These are phyloP conservation scores for Brachyrhaphis roseni DNA, from an alignment of 2,797 vertebrate species.

Conservation along the genomic window DNA sequence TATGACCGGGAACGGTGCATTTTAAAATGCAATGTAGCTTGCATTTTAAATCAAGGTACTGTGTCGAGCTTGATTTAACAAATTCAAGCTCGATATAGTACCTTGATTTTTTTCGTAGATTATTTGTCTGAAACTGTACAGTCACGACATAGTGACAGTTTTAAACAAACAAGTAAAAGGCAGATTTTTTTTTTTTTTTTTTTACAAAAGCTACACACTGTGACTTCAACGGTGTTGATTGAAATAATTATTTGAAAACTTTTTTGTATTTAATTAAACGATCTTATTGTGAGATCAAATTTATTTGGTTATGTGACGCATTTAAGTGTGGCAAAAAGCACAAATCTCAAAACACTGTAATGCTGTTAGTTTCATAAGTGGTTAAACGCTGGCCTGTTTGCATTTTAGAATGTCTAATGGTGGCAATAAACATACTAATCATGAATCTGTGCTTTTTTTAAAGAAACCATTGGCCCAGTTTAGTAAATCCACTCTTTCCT, in stretches of 20 bases:
- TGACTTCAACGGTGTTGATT: not conserved
- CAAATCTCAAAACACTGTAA: not conserved
- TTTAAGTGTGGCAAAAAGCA: not conserved
- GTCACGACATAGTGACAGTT: too few relatives aligned
- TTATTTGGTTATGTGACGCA: not conserved
- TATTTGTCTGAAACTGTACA: too few relatives aligned
- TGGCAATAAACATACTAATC: not conserved
- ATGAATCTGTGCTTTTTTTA: not conserved
- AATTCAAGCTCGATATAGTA: too few relatives aligned
- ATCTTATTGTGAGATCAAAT: not conserved
- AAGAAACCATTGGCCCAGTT: not conserved
- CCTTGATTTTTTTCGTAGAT: too few relatives aligned
- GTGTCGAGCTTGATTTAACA: too few relatives aligned
- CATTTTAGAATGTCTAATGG: not conserved
- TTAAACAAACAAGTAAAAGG: too few relatives aligned
- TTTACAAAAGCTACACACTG: too few relatives aligned
- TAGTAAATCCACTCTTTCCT: not conserved
- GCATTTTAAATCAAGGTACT: too few relatives aligned
- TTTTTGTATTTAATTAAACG: not conserved
- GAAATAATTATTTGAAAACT: not conserved
- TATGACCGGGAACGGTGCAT: too few relatives aligned
- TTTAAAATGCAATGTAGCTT: too few relatives aligned
- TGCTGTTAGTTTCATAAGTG: not conserved
- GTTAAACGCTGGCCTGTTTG: not conserved
- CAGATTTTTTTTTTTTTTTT: too few relatives aligned